A percentile compares a stretch with the other conserved stretches of the same genome.
phyloP scores from a whole-genome alignment of 1,140 invertebrate genomes.

The Drosophila kohkoa region DNA sequence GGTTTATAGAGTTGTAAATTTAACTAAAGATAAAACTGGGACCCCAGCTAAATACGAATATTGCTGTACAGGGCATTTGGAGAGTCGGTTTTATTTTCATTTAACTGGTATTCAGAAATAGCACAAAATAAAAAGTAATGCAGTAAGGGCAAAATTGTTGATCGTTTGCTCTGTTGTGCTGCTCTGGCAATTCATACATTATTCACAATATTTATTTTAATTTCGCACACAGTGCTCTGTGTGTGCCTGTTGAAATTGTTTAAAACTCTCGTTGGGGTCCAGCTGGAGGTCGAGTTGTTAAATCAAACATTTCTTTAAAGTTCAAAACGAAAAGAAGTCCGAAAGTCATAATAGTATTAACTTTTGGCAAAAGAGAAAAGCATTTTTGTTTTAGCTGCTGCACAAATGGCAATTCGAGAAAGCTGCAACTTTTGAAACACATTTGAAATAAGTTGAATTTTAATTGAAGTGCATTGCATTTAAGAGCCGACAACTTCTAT shows the following conservation, averaged over 20 bases:
- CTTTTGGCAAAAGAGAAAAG: no score
- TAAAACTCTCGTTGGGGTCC: neutral
- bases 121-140: constrained; percentile 3
- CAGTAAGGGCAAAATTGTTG: neutral
- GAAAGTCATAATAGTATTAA: no score
- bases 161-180: constrained; percentile 26
- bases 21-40: neutral
- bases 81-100: neutral
- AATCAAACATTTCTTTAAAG: neutral
- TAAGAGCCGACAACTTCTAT: constrained; percentile 18
- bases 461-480: constrained; percentile 22
- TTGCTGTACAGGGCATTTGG: neutral
- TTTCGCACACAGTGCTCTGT: constrained; percentile 14
- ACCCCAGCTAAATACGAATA: neutral
- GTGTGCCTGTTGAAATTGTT: neutral
- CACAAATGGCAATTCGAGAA: neutral
- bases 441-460: constrained; percentile 20
- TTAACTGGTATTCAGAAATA: neutral
- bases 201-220: constrained; percentile 57
- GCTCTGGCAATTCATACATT: constrained; percentile 48
- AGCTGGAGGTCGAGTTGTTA: neutral
- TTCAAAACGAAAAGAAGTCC: neutral
- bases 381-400: neutral
- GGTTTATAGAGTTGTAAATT: constrained; percentile 16
- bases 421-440: constrained; percentile 11